Evolutionary conservation across 2,797 vertebrate species (phyloP).

Genomic region (Syngnathus rostellatus): DNA sequence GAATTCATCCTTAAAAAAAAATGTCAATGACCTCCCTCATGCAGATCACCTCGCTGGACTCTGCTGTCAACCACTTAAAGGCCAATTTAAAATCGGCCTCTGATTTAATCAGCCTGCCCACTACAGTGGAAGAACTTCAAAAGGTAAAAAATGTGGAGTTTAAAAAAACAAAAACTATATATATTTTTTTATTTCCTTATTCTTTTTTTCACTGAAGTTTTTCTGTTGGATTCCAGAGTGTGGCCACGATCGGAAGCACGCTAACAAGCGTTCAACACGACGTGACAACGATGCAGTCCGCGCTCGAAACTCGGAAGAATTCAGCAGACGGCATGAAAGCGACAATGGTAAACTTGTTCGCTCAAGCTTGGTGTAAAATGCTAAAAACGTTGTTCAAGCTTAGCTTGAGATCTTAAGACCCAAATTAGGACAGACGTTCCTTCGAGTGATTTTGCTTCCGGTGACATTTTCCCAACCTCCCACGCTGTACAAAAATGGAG

Average conservation of each 20-base stretch:
- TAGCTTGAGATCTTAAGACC: neutral
- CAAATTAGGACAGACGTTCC: neutral
- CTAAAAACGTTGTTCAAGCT: neutral
- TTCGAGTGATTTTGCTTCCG: neutral
- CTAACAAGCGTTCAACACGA: constrained; percentile 91
- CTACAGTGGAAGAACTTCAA: constrained; percentile 89
- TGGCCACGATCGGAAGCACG: constrained; percentile 91
- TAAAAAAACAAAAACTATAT: neutral
- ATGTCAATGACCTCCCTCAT: neutral
- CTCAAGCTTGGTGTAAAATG: neutral
- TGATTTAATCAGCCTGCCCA: constrained; percentile 84
- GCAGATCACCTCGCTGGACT: constrained; percentile 82
- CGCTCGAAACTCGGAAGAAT: constrained; percentile 79
- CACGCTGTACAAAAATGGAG: neutral
- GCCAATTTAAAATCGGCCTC: constrained; percentile 87
- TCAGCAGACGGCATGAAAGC: constrained; percentile 57
- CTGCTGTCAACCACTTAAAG: constrained; percentile 87
- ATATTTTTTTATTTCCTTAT: neutral
- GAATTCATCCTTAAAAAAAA: too few relatives aligned
- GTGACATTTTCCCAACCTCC: neutral
- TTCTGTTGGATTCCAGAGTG: constrained; percentile 69
- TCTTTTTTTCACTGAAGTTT: neutral
- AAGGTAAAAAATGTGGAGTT: constrained; percentile 67
- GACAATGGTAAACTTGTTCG: constrained; percentile 44
- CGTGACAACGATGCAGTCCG: constrained; percentile 80